Evolutionary conservation across 1,140 invertebrate species (phyloP), one percentile per base, ranked within the genome.

Genomic region (Bradynema listronoti): DNA sequence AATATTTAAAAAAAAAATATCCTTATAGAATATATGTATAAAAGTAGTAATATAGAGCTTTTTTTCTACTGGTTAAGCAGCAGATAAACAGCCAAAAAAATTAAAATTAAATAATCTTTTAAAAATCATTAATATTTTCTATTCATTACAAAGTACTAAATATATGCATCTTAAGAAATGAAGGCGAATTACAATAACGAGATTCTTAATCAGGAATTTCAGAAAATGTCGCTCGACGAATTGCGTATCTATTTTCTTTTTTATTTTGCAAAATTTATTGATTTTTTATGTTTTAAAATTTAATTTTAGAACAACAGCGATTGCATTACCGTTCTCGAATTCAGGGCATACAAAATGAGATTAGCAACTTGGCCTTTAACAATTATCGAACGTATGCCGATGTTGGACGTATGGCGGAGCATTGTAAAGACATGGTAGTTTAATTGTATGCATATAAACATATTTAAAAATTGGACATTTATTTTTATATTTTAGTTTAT

Each of bases 311-410:
- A 52, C 36, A 27, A 16, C 41, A 73, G 19, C 32, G 55, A 9
- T 7, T 32, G 0, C 41, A 56, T 39, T 42, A 71, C n/a, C 25
- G 29, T 25, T 29, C 56, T 9, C 51, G 49, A 36, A 63, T 72
- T 39, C 14, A 67, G n/a, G 56, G 72, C 22, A 32, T 69, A 14
- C 67, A 58, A 1, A 62, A 69, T 63, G 39, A 77, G 29, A 68
- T 78, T 22, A 66, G 71, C 36, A 68, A 77, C 42, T 42, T 78
- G 22, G 74, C 76, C 4, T 78, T 78, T 30, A 70, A 76, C 41
- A 78, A 78, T 45, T 78, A 78, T 39, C 39, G 76, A 43, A 78
- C 71, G 22, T 77, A 76, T 61, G 73, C 75, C 30, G 75, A 78
- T 61, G 73, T 73, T 16, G 73, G 73, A 3, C 57, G 77, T 61